A percentile compares a stretch with the other conserved stretches of the same genome.
Evolutionary conservation across 2,888 invertebrate genomes (phyloP).

Genomic region (Sinelater perroti): DNA sequence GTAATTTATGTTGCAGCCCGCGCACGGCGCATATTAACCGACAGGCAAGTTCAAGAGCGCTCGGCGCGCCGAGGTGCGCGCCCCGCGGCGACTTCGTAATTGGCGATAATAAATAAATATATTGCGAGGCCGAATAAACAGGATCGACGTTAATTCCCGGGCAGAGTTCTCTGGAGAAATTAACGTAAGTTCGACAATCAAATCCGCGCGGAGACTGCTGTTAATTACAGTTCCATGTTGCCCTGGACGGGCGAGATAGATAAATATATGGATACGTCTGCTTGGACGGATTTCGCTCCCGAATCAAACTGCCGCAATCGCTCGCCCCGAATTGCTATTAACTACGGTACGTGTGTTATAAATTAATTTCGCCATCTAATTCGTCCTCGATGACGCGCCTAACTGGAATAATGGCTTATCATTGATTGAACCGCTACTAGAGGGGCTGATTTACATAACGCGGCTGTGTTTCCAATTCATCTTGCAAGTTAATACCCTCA

Average conservation of each 20-base stretch:
- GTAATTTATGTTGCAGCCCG: slow-evolving; percentile 48
- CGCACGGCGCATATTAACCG: slow-evolving; percentile 40
- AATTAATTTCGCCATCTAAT: slow-evolving; percentile 40
- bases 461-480: no score
- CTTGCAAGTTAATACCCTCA: no score
- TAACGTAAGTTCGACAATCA: slow-evolving; percentile 53
- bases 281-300: slow-evolving; percentile 40
- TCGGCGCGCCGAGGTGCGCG: slow-evolving; percentile 30
- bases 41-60: slow-evolving; percentile 43
- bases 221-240: slow-evolving; percentile 51
- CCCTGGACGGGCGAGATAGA: slow-evolving; percentile 44
- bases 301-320: slow-evolving; percentile 34
- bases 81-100: slow-evolving; percentile 42
- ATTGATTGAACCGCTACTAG: slow-evolving; percentile 18
- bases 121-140: slow-evolving; percentile 45
- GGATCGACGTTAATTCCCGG: slow-evolving; percentile 44
- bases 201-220: slow-evolving; percentile 48
- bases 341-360: slow-evolving; percentile 38
- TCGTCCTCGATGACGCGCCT: slow-evolving; percentile 29
- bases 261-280: slow-evolving; percentile 42
- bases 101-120: slow-evolving; percentile 46
- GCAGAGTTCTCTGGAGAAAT: slow-evolving; percentile 56
- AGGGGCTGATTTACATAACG: slow-evolving; percentile 9
- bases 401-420: slow-evolving; percentile 26
- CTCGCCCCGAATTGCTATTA: slow-evolving; percentile 30